These are phyloP conservation scores for Poecile montanus DNA, from an alignment of 2,797 vertebrate species.

Conservation along the genomic window DNA sequence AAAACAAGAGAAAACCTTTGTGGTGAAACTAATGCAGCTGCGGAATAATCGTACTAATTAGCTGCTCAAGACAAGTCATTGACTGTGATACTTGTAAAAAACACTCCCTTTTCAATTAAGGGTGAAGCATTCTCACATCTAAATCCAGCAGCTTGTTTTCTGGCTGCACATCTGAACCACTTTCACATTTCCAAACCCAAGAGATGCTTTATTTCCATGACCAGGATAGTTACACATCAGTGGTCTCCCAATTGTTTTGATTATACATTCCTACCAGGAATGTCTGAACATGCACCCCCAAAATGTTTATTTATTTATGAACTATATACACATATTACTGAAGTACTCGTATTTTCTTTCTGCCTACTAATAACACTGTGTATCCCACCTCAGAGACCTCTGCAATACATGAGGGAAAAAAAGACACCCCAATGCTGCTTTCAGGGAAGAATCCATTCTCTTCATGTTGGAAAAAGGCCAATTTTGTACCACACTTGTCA, in stretches of 20 bases:
- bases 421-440: not conserved
- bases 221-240: not conserved
- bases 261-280: not conserved
- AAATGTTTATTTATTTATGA: not conserved
- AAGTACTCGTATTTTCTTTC: not conserved
- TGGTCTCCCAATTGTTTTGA: not conserved
- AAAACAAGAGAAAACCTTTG: conserved; percentile 86
- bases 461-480: not conserved
- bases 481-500: not conserved
- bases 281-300: not conserved
- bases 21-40: conserved; percentile 88
- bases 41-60: conserved; percentile 98
- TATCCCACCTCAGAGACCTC: not conserved
- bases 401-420: not conserved
- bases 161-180: conserved; percentile 15
- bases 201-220: not conserved
- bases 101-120: conserved; percentile 77
- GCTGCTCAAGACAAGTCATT: conserved; percentile 82
- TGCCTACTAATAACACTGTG: not conserved
- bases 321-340: not conserved
- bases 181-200: not conserved
- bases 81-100: conserved; percentile 74
- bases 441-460: not conserved
- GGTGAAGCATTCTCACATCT: conserved; percentile 68
- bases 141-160: conserved; percentile 53